Evolutionary conservation across 2,113 vertebrate species (phyloP).

Genomic region (Nymphicus hollandicus): DNA sequence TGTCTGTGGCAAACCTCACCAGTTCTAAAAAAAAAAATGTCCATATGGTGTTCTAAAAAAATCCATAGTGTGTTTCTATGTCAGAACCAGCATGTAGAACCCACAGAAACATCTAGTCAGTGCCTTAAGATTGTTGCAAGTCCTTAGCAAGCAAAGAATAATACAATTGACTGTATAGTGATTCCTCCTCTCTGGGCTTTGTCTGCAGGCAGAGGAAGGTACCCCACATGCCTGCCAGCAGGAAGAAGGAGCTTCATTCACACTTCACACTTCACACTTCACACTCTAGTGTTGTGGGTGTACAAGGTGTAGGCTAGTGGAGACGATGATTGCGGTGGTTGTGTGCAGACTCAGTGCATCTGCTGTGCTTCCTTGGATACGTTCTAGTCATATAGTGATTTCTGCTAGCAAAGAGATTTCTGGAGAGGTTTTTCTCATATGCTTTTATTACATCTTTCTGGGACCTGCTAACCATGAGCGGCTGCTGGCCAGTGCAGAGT

Average conservation of each 20-base stretch:
- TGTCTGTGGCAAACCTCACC: not conserved
- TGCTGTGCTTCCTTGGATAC: not conserved
- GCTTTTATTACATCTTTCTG: not conserved
- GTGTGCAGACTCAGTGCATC: not conserved
- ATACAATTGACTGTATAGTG: not conserved
- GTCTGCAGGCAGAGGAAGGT: not conserved
- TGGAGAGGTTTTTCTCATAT: not conserved
- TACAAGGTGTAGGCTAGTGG: not conserved
- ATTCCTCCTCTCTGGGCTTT: not conserved
- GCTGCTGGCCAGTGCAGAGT: not conserved
- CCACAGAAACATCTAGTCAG: not conserved
- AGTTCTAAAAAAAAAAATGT: not conserved
- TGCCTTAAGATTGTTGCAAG: not conserved
- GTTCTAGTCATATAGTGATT: not conserved
- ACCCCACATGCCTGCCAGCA: not conserved
- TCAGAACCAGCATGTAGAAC: not conserved
- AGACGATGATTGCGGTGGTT: not conserved
- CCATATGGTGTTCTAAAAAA: not conserved
- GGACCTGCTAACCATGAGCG: rapidly evolving
- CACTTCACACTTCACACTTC: not conserved
- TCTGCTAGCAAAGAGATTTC: not conserved
- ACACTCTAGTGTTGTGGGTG: rapidly evolving
- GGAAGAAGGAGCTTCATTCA: not conserved
- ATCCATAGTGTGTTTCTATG: not conserved
- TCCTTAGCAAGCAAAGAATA: not conserved